A percentile compares a stretch with the other conserved stretches of the same genome.
Evolutionary conservation across 2,888 invertebrate species (phyloP).

Genomic region (Alsophila aescularia): DNA sequence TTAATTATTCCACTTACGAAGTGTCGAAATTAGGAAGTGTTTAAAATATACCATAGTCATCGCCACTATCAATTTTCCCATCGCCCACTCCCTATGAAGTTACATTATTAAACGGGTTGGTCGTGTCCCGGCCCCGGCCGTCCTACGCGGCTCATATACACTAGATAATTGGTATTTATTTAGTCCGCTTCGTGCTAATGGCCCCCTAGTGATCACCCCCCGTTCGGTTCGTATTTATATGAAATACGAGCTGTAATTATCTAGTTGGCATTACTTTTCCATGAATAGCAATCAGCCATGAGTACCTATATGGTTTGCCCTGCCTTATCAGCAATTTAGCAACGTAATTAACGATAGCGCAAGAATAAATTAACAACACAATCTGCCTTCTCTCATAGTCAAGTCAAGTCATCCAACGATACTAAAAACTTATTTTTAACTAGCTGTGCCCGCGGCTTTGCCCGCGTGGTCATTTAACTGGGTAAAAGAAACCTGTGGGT

Average conservation of each 20-base stretch:
- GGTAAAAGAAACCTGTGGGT: no score
- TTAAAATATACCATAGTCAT: conserved; percentile 29
- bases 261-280: conserved; percentile 8
- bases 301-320: conserved; percentile 14
- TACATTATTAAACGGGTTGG: conserved; percentile 11
- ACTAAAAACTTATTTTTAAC: no score
- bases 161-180: conserved; percentile 1
- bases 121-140: conserved; percentile 2
- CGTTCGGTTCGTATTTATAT: conserved; percentile 6
- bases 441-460: no score
- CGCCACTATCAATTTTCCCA: conserved; percentile 22
- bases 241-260: conserved; percentile 12
- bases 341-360: background rate
- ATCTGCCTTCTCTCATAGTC: no score
- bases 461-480: no score
- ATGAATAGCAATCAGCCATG: conserved; percentile 6
- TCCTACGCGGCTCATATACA: background rate
- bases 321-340: background rate
- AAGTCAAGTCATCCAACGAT: no score
- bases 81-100: conserved; percentile 22
- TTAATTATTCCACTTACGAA: conserved; percentile 12
- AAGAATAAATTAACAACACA: background rate
- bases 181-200: conserved; percentile 15
- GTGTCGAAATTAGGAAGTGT: conserved; percentile 22
- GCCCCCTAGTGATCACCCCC: conserved; percentile 16